These are phyloP conservation scores for Aramus guarauna DNA, from an alignment of 2,113 vertebrate genomes.

Conservation along the genomic window DNA sequence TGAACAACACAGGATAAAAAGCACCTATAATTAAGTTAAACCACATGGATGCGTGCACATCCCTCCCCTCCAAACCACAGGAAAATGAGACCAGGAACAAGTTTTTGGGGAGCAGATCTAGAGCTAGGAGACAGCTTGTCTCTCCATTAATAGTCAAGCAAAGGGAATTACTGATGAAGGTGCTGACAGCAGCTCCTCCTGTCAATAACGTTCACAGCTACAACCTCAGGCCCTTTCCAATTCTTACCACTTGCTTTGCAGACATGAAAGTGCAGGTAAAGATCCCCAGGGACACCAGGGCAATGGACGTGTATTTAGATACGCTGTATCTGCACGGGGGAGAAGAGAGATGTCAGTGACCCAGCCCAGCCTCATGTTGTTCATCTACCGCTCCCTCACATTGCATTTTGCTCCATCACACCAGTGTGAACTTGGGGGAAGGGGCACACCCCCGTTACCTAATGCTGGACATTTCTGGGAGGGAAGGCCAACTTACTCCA, in stretches of 20 bases:
- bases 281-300: slow-evolving; percentile 91
- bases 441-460: rapidly evolving
- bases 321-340: slow-evolving; percentile 81
- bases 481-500: not conserved
- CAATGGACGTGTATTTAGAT: slow-evolving; percentile 89
- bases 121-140: not conserved
- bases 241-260: slow-evolving; percentile 94
- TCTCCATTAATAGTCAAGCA: not conserved
- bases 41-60: rapidly evolving
- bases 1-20: not conserved
- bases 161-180: not conserved
- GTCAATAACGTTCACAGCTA: not conserved
- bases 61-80: not conserved
- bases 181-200: not conserved
- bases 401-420: not conserved
- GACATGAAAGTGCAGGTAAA: slow-evolving; percentile 98
- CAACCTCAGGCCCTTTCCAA: not conserved
- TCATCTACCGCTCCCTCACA: not conserved
- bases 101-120: rapidly evolving
- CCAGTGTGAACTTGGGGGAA: rapidly evolving
- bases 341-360: not conserved
- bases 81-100: not conserved
- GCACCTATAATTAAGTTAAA: not conserved
- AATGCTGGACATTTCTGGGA: not conserved
- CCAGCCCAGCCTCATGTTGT: rapidly evolving